These are phyloP conservation scores for Megamerina dolium DNA, from an alignment of 2,888 invertebrate species.

Conservation along the genomic window DNA sequence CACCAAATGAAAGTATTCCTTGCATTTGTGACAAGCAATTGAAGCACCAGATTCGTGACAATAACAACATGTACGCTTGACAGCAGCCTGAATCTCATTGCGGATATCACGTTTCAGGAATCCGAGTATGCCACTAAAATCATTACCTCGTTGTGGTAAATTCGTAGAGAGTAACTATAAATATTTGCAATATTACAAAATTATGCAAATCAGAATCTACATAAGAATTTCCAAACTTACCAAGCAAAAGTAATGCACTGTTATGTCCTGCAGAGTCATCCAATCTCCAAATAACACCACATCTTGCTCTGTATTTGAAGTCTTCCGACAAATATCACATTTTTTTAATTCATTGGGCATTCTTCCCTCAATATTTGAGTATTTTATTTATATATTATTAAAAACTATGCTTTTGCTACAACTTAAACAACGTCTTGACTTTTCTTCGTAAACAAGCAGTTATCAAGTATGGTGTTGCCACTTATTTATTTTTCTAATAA, in stretches of 20 bases:
- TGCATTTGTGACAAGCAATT: conserved; percentile 33
- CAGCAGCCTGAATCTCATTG: conserved; percentile 56
- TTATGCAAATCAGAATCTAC: neutral
- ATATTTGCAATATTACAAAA: neutral
- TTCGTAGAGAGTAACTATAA: conserved; percentile 63
- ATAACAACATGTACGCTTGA: conserved; percentile 28
- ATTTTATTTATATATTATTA: too few relatives aligned
- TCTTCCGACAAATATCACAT: conserved; percentile 17
- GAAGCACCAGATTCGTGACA: conserved; percentile 30
- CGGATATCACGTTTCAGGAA: conserved; percentile 66
- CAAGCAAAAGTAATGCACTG: conserved; percentile 40
- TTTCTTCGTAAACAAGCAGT: too few relatives aligned
- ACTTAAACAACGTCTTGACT: too few relatives aligned
- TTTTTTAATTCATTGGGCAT: conserved; percentile 7
- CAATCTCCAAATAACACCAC: conserved; percentile 34
- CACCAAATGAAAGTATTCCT: conserved; percentile 30
- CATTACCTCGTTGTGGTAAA: conserved; percentile 62
- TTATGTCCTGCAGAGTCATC: conserved; percentile 28
- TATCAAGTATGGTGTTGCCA: too few relatives aligned
- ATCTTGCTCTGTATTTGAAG: conserved; percentile 16
- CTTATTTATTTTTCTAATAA: too few relatives aligned
- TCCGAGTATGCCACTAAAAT: conserved; percentile 68
- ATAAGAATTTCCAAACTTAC: conserved; percentile 18
- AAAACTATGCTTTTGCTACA: too few relatives aligned
- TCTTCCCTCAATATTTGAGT: too few relatives aligned